Percentiles rank a stretch among this genome's conserved stretches.
Conservation (phyloP, 2,888 invertebrate species). For the Dasysyrphus albostriatus region DNA sequence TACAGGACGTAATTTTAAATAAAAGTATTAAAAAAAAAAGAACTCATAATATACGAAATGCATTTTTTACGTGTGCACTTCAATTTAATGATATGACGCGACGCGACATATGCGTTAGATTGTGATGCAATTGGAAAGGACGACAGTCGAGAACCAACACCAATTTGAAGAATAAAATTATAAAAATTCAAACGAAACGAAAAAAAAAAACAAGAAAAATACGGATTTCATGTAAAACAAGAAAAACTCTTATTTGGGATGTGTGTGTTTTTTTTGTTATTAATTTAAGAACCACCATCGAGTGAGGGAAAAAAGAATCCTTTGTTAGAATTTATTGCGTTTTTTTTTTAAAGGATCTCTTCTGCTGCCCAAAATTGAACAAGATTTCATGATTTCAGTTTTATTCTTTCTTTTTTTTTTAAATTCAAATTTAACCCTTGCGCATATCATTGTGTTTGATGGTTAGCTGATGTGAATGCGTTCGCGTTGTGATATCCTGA, state of each 20-base stretch:
- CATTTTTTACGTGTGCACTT: slow-evolving; percentile 67
- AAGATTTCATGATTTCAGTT: slow-evolving; percentile 43
- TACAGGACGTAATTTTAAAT: slow-evolving; percentile 47
- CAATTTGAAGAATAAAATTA: slow-evolving; percentile 69
- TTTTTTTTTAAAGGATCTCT: slow-evolving; percentile 42
- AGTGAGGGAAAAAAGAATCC: slow-evolving; percentile 54
- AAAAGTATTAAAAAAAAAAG: slow-evolving; percentile 25
- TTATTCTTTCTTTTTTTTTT: slow-evolving; percentile 17
- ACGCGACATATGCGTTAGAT: slow-evolving; percentile 75
- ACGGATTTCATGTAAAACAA: slow-evolving; percentile 57
- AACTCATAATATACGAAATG: slow-evolving; percentile 50
- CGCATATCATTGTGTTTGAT: slow-evolving; percentile 64
- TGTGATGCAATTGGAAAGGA: slow-evolving; percentile 59
- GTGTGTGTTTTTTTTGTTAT: slow-evolving; percentile 34
- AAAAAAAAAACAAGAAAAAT: slow-evolving; percentile 20
- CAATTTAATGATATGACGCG: slow-evolving; percentile 72
- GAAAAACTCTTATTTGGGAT: slow-evolving; percentile 46
- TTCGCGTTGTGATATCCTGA: slow-evolving; percentile 64
- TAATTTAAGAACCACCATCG: slow-evolving; percentile 43
- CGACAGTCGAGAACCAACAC: slow-evolving; percentile 57
- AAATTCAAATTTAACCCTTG: slow-evolving; percentile 75
- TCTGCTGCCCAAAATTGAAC: slow-evolving; percentile 51
- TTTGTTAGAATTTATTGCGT: slow-evolving; percentile 64
- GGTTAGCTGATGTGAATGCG: slow-evolving; percentile 59
- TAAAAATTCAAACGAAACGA: slow-evolving; percentile 40